Conservation (phyloP, 2,888 invertebrate genomes). For the Drosophila barbarae region DNA sequence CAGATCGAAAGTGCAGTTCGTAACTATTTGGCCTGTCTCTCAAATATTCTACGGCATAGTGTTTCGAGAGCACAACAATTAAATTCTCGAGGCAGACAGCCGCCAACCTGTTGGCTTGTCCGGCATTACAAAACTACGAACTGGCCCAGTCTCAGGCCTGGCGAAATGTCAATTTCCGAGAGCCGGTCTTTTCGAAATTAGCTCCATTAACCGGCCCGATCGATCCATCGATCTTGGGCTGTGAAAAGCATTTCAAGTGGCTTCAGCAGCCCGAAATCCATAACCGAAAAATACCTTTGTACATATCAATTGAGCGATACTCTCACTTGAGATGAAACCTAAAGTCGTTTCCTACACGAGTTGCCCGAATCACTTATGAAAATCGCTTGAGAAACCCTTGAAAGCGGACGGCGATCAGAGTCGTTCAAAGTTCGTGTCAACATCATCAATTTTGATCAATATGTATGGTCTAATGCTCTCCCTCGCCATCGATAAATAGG, state of each 20-base stretch:
- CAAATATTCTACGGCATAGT: slow-evolving; percentile 21
- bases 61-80: slow-evolving; percentile 39
- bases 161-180: slow-evolving; percentile 24
- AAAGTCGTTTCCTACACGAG: slow-evolving; percentile 52
- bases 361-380: slow-evolving; percentile 45
- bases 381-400: slow-evolving; percentile 56
- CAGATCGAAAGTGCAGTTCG: slow-evolving; percentile 41
- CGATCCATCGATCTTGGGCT: slow-evolving; percentile 26
- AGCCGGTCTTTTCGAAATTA: slow-evolving; percentile 23
- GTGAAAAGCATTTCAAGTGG: slow-evolving; percentile 27
- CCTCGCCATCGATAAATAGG: slow-evolving; percentile 11
- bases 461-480: slow-evolving; percentile 55
- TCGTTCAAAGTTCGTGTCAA: slow-evolving; percentile 75
- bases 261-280: slow-evolving; percentile 24
- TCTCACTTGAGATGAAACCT: slow-evolving; percentile 60
- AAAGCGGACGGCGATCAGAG: slow-evolving; percentile 50
- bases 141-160: slow-evolving; percentile 3
- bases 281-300: slow-evolving; percentile 31
- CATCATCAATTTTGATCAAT: slow-evolving; percentile 75
- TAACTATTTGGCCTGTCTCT: slow-evolving; percentile 22
- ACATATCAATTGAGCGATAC: slow-evolving; percentile 57
- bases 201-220: slow-evolving; percentile 26
- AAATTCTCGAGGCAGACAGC: slow-evolving; percentile 39
- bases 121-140: slow-evolving; percentile 15
- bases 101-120: slow-evolving; percentile 9